Conservation (phyloP, 1,140 invertebrate species). For the Drosophila obscura region DNA sequence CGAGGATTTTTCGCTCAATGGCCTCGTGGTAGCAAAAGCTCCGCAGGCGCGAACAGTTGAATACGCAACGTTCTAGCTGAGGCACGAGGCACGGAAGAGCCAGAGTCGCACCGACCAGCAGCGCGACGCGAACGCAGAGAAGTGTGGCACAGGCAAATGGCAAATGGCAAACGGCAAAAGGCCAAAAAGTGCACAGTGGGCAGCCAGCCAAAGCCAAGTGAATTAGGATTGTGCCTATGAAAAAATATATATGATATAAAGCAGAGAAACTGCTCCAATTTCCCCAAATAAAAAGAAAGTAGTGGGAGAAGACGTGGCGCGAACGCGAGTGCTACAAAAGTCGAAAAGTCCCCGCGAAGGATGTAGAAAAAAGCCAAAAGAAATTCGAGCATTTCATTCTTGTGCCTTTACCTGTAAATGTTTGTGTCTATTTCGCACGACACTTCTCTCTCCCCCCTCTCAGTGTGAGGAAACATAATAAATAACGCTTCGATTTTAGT, state of each 20-base stretch:
- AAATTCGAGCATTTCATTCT: slow-evolving; percentile 68
- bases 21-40: slow-evolving; percentile 79
- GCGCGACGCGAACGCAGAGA: slow-evolving; percentile 69
- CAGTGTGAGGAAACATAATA: too few relatives aligned
- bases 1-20: slow-evolving; percentile 46
- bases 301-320: slow-evolving; percentile 31
- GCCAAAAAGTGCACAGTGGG: slow-evolving; percentile 43
- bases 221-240: slow-evolving; percentile 42
- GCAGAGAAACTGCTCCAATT: neutral
- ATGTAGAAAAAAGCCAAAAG: slow-evolving; percentile 55
- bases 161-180: slow-evolving; percentile 30
- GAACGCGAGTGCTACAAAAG: slow-evolving; percentile 41
- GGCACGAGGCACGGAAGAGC: slow-evolving; percentile 71
- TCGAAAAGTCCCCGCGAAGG: slow-evolving; percentile 65
- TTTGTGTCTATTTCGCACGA: slow-evolving; percentile 16
- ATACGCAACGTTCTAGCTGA: slow-evolving; percentile 82
- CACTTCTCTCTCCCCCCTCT: too few relatives aligned
- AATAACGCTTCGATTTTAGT: too few relatives aligned
- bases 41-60: slow-evolving; percentile 75
- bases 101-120: slow-evolving; percentile 34
- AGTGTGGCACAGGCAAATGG: slow-evolving; percentile 46
- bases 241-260: slow-evolving; percentile 30
- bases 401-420: slow-evolving; percentile 68
- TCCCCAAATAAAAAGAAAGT: slow-evolving; percentile 25
- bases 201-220: slow-evolving; percentile 49